These are phyloP conservation scores for Papilio helenus DNA, from an alignment of 1,140 invertebrate genomes.

Conservation along the genomic window DNA sequence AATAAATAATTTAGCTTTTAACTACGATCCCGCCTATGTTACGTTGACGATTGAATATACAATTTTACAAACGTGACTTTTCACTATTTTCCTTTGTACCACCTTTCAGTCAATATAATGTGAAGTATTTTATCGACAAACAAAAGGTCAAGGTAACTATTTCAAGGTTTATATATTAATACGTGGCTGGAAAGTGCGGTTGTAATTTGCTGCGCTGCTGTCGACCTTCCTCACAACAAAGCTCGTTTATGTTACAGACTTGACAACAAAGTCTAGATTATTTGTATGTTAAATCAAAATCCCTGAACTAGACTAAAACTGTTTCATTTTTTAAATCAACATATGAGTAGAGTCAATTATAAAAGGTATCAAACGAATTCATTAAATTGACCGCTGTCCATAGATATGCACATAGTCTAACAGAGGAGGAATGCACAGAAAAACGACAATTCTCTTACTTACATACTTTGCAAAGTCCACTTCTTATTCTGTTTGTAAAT, in stretches of 20 bases:
- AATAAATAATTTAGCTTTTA: too few relatives aligned
- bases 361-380: neutral
- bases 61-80: neutral
- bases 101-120: neutral
- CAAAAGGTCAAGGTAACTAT: constrained; percentile 1
- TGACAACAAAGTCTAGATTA: constrained; percentile 1
- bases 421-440: neutral
- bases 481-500: neutral
- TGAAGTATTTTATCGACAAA: neutral
- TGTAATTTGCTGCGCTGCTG: constrained; percentile 6
- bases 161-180: constrained; percentile 4
- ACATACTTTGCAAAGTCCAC: neutral
- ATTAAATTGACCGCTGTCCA: neutral
- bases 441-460: neutral
- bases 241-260: constrained; percentile 4
- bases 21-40: too few relatives aligned
- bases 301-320: neutral
- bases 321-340: neutral
- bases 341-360: neutral
- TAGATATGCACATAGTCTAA: neutral
- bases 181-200: constrained; percentile 5
- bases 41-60: neutral
- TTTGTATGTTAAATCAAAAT: constrained; percentile 3
- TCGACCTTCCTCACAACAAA: constrained; percentile 14
- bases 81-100: neutral